Base-by-base conservation (phyloP, 2,797 vertebrate genomes). In the Valencia hispanica region DNA sequence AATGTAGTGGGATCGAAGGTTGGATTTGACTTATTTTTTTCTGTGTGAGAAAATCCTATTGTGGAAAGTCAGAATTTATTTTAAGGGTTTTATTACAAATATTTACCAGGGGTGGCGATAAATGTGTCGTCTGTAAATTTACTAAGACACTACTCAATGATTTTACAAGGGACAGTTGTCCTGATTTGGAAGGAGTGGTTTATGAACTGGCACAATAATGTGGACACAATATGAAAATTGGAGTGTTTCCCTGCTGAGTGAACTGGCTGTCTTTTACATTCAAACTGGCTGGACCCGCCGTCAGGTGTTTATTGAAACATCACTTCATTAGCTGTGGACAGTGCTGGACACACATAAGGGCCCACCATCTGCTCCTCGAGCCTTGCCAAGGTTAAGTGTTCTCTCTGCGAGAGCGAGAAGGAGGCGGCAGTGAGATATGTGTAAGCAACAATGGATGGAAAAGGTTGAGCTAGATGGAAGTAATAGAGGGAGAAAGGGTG, bases 221-320 rank as follows among this genome's bases (percentile, higher is more conserved):
- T 72, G 78, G 66, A 80, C 17, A 45, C 84, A 81, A 77, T 80
- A 74, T 80, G 82, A 77, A 84, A 75, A 57, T 79, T 86, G 83
- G 70, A 83, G 74, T 47, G 34, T 72, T 81, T 82, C 77, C 85
- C 86, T 79, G 81, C 66, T 70, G 41, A 34, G 81, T 70, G 61
- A 88, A 77, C 77, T 77, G 84, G 77, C 89, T 50, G 39, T 82
- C 79, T 84, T 87, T 68, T 75, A 75, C 79, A 76, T 82, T 75
- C 81, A 86, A 80, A 79, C 85, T 70, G 86, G 83, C 86, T 87
- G 88, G 91, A 90, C 90, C 91, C 86, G 77, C 89, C 91, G 89
- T 94, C 94, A 93, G 92, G 92, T 93, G 93, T 94, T 95, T 93
- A 95, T 94, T 86, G 91, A 95, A 93, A 95, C 93, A 94, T 95